phyloP scores from a whole-genome alignment of 2,113 vertebrate genomes.

The Tychaedon coryphoeus region DNA sequence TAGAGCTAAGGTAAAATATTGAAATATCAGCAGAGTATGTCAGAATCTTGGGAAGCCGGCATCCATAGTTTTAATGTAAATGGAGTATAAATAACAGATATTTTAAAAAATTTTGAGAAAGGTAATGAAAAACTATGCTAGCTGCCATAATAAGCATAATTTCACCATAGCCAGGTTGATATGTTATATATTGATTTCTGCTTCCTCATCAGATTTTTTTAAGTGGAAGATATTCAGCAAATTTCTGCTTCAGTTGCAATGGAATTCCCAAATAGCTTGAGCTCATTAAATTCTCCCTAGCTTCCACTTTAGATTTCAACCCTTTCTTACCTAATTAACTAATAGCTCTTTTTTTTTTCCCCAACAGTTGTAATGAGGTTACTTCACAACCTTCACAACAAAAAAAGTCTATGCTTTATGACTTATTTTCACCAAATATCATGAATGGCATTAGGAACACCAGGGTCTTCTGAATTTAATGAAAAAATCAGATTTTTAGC shows the following conservation, averaged over 20 bases:
- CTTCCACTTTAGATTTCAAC: background rate
- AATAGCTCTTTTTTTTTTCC: background rate
- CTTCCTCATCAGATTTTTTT: background rate
- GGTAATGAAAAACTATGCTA: background rate
- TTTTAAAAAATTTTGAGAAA: background rate
- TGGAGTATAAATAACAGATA: background rate
- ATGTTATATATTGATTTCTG: background rate
- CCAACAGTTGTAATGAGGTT: background rate
- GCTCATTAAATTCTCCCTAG: background rate
- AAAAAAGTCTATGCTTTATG: slow-evolving; percentile 16
- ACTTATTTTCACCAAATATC: slow-evolving; percentile 19
- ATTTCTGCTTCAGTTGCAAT: background rate
- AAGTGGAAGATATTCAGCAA: background rate
- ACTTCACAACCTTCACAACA: background rate
- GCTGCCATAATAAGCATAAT: background rate
- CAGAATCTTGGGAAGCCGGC: background rate
- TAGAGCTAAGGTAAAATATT: background rate
- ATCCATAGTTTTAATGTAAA: background rate
- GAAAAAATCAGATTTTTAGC: background rate
- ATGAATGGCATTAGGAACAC: background rate
- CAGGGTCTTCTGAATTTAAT: slow-evolving; percentile 8
- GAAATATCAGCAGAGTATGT: background rate
- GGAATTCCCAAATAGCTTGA: background rate
- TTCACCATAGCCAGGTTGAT: background rate
- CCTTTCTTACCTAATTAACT: background rate